phyloP scores from a whole-genome alignment of 2,888 invertebrate species.

The Branchellion lobata region DNA sequence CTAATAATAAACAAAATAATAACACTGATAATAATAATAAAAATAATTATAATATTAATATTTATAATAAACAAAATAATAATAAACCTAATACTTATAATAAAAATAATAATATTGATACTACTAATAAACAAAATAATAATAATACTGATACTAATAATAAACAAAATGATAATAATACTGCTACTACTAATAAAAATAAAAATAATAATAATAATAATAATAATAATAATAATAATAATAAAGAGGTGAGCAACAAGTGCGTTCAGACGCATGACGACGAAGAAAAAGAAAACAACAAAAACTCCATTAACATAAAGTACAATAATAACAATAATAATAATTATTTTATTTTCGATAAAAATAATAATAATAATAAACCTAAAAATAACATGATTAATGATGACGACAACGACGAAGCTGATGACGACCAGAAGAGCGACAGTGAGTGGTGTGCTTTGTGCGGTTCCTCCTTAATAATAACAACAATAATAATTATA shows the following conservation, averaged over 20 bases:
- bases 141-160: conserved; percentile 14
- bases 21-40: neutral
- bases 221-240: conserved; percentile 15
- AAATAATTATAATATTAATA: conserved; percentile 7
- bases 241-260: neutral
- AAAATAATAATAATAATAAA: conserved; percentile 6
- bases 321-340: conserved; percentile 15
- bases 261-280: neutral
- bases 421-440: neutral
- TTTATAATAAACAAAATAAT: conserved; percentile 1
- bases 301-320: neutral
- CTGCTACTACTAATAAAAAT: neutral
- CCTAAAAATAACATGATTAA: neutral
- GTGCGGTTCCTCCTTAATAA: neutral
- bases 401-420: neutral
- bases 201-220: neutral
- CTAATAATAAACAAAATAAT: neutral
- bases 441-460: neutral
- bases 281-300: neutral
- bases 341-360: neutral
- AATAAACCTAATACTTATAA: neutral
- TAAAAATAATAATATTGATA: neutral
- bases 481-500: too few species aligned
- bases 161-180: neutral
- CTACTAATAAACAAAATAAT: neutral